phyloP scores from a whole-genome alignment of 2,888 invertebrate genomes.

The Orchesellides sinensis region DNA sequence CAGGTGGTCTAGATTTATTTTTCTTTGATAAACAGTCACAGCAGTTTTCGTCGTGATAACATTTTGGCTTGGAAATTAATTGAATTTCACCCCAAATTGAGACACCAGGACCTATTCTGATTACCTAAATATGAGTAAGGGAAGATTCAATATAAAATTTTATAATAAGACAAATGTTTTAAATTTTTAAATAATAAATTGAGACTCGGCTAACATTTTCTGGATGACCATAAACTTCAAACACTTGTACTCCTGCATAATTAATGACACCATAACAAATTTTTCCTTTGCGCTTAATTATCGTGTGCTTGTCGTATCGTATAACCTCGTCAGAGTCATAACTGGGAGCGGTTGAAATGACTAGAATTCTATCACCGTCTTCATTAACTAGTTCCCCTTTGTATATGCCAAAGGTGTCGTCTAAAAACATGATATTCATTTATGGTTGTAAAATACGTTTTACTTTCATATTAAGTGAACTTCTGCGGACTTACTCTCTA shows the following conservation, averaged over 20 bases:
- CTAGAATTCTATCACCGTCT: slow-evolving; percentile 50
- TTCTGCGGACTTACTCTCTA: slow-evolving; percentile 11
- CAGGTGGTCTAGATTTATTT: too few relatives aligned
- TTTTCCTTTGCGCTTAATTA: slow-evolving; percentile 1
- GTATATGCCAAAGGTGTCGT: slow-evolving; percentile 38
- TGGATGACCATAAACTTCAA: slow-evolving; percentile 44
- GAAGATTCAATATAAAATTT: neutral
- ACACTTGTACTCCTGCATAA: slow-evolving; percentile 39
- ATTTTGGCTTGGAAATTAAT: slow-evolving; percentile 21
- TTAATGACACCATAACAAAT: slow-evolving; percentile 32
- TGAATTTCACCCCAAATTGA: slow-evolving; percentile 54
- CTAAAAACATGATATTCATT: neutral
- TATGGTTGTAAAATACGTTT: neutral
- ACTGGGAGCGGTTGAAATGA: slow-evolving; percentile 12
- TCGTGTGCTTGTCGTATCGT: slow-evolving; percentile 11
- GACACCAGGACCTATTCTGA: slow-evolving; percentile 19
- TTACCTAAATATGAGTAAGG: neutral
- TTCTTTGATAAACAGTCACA: too few relatives aligned
- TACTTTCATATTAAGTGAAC: neutral
- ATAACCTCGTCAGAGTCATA: slow-evolving; percentile 36
- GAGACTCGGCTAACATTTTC: slow-evolving; percentile 8
- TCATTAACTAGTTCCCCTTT: slow-evolving; percentile 58
- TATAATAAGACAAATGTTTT: neutral
- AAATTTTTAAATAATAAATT: slow-evolving; percentile 3
- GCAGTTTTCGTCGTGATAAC: too few relatives aligned